phyloP scores from a whole-genome alignment of 2,113 vertebrate species.

The Coracopsis vasa region DNA sequence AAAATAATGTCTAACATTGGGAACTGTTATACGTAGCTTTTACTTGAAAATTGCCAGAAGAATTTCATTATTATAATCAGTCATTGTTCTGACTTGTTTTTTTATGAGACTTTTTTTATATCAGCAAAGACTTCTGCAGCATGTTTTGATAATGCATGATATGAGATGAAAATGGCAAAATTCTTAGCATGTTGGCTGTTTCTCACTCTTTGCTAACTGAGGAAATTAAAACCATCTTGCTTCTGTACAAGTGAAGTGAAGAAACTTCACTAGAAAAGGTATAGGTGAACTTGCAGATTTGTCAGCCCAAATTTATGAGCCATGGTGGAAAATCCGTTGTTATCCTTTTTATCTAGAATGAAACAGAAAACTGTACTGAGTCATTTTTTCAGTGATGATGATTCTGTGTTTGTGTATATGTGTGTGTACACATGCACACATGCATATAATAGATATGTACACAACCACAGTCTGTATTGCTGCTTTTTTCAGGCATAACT shows the following conservation, averaged over 20 bases:
- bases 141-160: background rate
- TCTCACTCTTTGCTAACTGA: background rate
- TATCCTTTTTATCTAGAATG: background rate
- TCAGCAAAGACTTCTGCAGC: background rate
- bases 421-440: background rate
- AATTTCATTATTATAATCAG: background rate
- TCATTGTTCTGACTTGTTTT: background rate
- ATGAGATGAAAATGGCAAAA: background rate
- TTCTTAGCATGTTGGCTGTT: background rate
- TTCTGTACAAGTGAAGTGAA: background rate
- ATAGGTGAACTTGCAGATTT: background rate
- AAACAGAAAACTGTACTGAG: background rate
- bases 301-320: background rate
- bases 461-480: background rate
- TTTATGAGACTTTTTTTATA: background rate
- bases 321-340: background rate
- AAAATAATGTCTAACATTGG: conserved; percentile 44
- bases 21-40: background rate
- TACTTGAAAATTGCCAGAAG: background rate
- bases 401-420: background rate
- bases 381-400: background rate
- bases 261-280: background rate
- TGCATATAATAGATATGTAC: background rate
- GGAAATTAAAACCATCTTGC: background rate
- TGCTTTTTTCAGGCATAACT: background rate